Evolutionary conservation across 2,113 vertebrate species (phyloP), one percentile per base, ranked within the genome.

Genomic region (Cichladusa arquata): DNA sequence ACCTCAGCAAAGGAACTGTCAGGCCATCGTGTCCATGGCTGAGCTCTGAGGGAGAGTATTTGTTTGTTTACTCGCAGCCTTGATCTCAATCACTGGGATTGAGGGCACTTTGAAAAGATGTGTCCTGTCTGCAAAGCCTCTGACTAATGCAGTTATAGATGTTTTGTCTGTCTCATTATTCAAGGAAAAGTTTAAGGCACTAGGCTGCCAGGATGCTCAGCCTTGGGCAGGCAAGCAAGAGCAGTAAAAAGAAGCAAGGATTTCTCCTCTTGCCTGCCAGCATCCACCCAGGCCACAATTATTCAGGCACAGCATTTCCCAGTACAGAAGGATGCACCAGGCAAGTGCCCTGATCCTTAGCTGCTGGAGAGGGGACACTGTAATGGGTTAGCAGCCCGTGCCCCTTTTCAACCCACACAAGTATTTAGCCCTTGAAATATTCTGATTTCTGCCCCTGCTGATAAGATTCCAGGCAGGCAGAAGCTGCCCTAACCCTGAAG

Each of bases 401-500:
- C 34, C 60, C 67, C 83, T 92, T 71, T 94, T 38, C 88, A 92
- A 97, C 92, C 88, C 93, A 93, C 85, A 74, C 88, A 96, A 94
- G 90, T 88, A 90, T 81, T 95, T 92, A 95, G 94, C 79, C 71
- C 47, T 58, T 62, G 82, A 95, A 93, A 80, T 42, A 90, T 20
- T 88, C 45, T 86, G 36, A 93, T 95, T 92, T 87, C 88, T 95
- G 93, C 90, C 93, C 82, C 44, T 0, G 1, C 36, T 60, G 85
- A 93, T 70, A 69, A 86, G 67, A 78, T 90, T 64, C 12, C 81
- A 90, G 92, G 86, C 88, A 78, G 60, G 77, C 90, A 90, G 95
- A 64, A 66, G 79, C 92, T 90, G 67, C 64, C 84, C 93, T 91
- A 26, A 29, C 90, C 83, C 81, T 71, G 71, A 19, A 95, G 71